Base-by-base conservation (phyloP, 2,113 vertebrate genomes). In the Erythrolamprus reginae region DNA sequence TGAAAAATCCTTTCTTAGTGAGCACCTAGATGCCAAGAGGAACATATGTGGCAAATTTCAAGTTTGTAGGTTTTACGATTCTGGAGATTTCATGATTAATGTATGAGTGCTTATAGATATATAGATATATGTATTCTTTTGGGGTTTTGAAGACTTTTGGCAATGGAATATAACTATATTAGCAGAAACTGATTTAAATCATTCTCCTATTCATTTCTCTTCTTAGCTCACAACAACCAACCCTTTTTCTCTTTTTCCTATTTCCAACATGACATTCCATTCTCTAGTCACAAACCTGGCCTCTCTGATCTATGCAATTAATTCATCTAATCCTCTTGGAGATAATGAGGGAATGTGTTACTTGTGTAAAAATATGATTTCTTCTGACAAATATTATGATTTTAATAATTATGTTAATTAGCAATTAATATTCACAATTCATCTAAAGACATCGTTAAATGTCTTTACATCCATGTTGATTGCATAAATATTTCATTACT, bases 401-500 rank as follows among this genome's bases (percentile, higher is more conserved):
- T 96, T 97, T 95, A 95, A 96, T 96, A 96, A 96, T 97, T 96
- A 96, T 95, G 95, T 93, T 96, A 97, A 96, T 95, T 94, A 96
- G 17, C 91, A 94, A 97, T 97, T 96, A 96, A 96, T 96, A 97
- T 97, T 97, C 96, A 96, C 91, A 91, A 61, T 50, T 95, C 92
- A 93, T 92, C 89, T 94, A 86, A 92, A 92, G 95, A 96, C 96
- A 97, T 96, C 93, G 93, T 96, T 95, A 94, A 90, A 96, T 97
- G 83, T 93, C 94, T 96, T 97, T 96, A 97, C 92, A 95, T 96
- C 96, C 96, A 95, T 93, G 95, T 94, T 97, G 95, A 97, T 97
- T 97, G 95, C 95, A 97, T 97, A 97, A 97, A 97, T 97, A 97
- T 97, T 97, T 89, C 96, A 97, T 97, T 97, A 96, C 94, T 92